Conservation (phyloP, 2,888 invertebrate genomes). For the Noctua janthina region DNA sequence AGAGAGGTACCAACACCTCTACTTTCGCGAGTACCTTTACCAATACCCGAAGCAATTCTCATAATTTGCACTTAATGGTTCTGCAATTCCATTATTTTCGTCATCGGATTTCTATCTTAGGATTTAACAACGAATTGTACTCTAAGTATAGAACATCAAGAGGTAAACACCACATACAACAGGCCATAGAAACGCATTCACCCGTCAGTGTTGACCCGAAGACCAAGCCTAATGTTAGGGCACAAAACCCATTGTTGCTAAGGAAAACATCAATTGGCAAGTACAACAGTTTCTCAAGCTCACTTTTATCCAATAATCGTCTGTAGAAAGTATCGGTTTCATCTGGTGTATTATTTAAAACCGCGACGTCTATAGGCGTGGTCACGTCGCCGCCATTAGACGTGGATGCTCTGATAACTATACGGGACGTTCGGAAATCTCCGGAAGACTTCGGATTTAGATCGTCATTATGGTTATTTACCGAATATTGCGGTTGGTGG, state of each 20-base stretch:
- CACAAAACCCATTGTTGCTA: conserved; percentile 33
- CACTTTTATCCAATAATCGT: conserved; percentile 63
- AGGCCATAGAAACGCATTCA: background rate
- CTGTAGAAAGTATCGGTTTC: conserved; percentile 69
- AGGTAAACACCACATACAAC: conserved; percentile 39
- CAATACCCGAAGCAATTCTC: background rate
- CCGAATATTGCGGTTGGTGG: conserved; percentile 70
- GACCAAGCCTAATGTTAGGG: conserved; percentile 47
- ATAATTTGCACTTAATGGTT: background rate
- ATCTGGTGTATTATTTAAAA: conserved; percentile 62
- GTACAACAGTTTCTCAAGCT: conserved; percentile 58
- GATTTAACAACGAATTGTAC: conserved; percentile 3
- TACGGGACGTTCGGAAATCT: conserved; percentile 67
- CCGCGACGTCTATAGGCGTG: conserved; percentile 62
- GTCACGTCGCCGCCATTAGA: conserved; percentile 77
- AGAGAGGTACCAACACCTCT: background rate
- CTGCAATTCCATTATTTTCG: background rate
- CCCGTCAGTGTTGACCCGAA: conserved; percentile 27
- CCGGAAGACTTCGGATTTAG: conserved; percentile 49
- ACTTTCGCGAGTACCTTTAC: background rate
- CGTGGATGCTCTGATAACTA: conserved; percentile 78
- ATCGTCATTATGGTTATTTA: conserved; percentile 68
- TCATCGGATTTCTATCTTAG: background rate
- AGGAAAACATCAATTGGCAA: conserved; percentile 25
- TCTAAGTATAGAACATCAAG: conserved; percentile 5